These are phyloP conservation scores for Hippocampus zosterae DNA, from an alignment of 2,113 vertebrate species.

Conservation along the genomic window DNA sequence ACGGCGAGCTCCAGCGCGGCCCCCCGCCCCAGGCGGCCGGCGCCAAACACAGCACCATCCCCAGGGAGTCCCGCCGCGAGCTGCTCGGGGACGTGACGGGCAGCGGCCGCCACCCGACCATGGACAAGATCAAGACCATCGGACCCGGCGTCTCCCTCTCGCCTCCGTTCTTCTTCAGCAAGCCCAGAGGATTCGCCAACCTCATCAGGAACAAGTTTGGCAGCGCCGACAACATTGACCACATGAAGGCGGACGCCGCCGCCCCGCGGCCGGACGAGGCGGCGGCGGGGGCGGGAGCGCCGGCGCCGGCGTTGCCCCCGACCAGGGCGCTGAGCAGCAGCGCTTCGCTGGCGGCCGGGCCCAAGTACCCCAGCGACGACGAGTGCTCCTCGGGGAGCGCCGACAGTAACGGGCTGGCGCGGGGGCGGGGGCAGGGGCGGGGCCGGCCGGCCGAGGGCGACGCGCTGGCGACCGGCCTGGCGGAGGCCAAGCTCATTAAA, in stretches of 20 bases:
- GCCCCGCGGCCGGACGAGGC: constrained; percentile 67
- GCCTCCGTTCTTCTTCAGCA: constrained; percentile 86
- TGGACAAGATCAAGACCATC: constrained; percentile 90
- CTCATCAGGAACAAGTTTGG: constrained; percentile 96
- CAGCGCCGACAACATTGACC: constrained; percentile 91
- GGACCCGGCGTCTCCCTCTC: constrained; percentile 88
- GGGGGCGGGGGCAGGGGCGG: constrained; percentile 61
- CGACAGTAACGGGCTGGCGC: constrained; percentile 78
- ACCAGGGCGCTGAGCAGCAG: constrained; percentile 82
- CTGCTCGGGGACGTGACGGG: constrained; percentile 85
- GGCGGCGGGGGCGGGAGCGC: constrained; percentile 5
- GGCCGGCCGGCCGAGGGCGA: constrained; percentile 67
- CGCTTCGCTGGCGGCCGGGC: constrained; percentile 84
- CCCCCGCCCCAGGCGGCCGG: constrained; percentile 3
- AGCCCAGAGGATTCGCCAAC: constrained; percentile 91
- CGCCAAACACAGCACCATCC: constrained; percentile 61
- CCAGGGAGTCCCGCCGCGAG: constrained; percentile 82
- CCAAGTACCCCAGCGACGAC: constrained; percentile 90
- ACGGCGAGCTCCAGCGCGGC: constrained; percentile 74
- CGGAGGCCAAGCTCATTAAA: constrained; percentile 87
- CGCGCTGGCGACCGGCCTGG: constrained; percentile 69
- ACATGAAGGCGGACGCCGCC: constrained; percentile 78
- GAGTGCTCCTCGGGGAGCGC: constrained; percentile 87
- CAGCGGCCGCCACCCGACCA: constrained; percentile 83
- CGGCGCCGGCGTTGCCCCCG: constrained; percentile 18